Percentiles rank a stretch among this genome's conserved stretches.
Evolutionary conservation across 2,113 vertebrate genomes (phyloP).

Genomic region (Hypanus sabinus): DNA sequence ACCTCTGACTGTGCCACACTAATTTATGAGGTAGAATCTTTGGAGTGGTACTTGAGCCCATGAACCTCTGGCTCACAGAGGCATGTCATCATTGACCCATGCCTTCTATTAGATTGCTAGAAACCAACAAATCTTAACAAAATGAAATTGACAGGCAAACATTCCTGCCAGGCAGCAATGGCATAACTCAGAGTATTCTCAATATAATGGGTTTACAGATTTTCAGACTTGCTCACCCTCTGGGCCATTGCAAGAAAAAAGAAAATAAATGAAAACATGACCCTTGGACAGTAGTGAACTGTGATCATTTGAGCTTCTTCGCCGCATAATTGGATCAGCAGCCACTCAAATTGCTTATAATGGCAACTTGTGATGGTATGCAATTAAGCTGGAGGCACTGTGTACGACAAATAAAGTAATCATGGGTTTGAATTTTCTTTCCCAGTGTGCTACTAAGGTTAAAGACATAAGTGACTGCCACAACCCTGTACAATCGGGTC

Average conservation of each 20-base stretch:
- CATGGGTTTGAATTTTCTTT: slow-evolving; percentile 34
- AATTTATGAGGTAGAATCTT: neutral
- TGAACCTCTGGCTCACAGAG: neutral
- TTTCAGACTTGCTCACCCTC: neutral
- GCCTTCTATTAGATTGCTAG: neutral
- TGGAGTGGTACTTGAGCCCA: neutral
- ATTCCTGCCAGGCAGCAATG: neutral
- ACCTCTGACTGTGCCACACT: neutral
- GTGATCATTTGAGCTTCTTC: slow-evolving; percentile 21
- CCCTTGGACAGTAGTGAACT: neutral
- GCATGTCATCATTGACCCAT: neutral
- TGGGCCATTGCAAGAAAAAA: neutral
- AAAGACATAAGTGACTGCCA: slow-evolving; percentile 34
- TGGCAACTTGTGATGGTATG: slow-evolving; percentile 18
- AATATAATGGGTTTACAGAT: neutral
- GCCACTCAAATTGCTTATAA: slow-evolving; percentile 31
- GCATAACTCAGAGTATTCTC: neutral
- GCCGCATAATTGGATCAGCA: slow-evolving; percentile 28
- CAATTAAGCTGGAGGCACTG: slow-evolving; percentile 33
- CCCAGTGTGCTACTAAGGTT: slow-evolving; percentile 25
- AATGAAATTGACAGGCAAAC: neutral
- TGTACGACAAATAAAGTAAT: slow-evolving; percentile 34
- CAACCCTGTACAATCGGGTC: slow-evolving; percentile 16
- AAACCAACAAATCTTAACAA: neutral
- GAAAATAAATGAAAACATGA: neutral